These are phyloP conservation scores for Podargus strigoides DNA, from an alignment of 2,797 vertebrate species.

Conservation along the genomic window DNA sequence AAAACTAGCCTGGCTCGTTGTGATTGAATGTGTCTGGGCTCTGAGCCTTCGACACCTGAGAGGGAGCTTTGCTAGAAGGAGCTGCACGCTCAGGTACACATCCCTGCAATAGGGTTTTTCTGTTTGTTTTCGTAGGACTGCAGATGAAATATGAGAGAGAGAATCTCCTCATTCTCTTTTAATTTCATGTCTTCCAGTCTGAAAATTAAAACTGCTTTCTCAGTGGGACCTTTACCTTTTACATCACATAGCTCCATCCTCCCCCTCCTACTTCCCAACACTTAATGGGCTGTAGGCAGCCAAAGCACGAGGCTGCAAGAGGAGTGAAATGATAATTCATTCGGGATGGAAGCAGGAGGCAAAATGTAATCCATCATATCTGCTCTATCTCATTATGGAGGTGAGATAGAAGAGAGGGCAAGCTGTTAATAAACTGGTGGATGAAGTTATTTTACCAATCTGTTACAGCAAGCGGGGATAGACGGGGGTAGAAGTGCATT, in stretches of 20 bases:
- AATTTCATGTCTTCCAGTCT: conserved; percentile 27
- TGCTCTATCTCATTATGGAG: conserved; percentile 73
- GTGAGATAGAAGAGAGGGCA: conserved; percentile 69
- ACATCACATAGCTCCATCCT: conserved; percentile 3
- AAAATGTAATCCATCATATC: conserved; percentile 71
- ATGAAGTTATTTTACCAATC: conserved; percentile 63
- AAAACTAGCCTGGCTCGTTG: accelerated
- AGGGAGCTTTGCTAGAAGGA: background rate
- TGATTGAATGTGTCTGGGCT: background rate
- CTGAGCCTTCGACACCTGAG: accelerated
- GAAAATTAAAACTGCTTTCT: conserved; percentile 58
- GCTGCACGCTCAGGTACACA: background rate
- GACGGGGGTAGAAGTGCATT: conserved; percentile 16
- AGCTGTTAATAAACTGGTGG: conserved; percentile 70
- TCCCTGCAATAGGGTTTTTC: conserved; percentile 3
- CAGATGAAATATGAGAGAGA: background rate
- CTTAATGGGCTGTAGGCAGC: conserved; percentile 61
- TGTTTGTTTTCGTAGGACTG: background rate
- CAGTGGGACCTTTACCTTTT: conserved; percentile 56
- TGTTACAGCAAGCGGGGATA: conserved; percentile 30
- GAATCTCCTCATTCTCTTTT: background rate
- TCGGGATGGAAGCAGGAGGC: conserved; percentile 60
- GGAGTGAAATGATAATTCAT: conserved; percentile 70
- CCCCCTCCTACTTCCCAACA: background rate
- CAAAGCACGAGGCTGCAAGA: conserved; percentile 5